These are phyloP conservation scores for Drepanosiphum platanoidis DNA, from an alignment of 2,888 invertebrate species.

Conservation along the genomic window DNA sequence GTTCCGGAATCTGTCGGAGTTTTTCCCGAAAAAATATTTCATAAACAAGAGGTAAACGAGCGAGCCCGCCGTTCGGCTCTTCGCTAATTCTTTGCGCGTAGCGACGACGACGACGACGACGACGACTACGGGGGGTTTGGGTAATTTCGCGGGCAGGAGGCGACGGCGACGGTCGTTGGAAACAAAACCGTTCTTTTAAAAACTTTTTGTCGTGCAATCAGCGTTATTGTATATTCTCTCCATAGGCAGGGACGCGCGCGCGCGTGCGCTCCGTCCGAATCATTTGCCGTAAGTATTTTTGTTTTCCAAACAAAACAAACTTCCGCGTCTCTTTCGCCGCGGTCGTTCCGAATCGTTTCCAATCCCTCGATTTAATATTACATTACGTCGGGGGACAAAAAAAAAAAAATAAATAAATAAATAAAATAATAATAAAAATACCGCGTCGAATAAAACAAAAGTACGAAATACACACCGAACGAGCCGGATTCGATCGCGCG, in stretches of 20 bases:
- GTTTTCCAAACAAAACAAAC: too few relatives aligned
- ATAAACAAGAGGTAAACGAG: slow-evolving; percentile 30
- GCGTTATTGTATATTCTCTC: neutral
- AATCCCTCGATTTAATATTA: neutral
- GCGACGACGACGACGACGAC: too few relatives aligned
- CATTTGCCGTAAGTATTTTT: neutral
- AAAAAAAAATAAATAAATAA: too few relatives aligned
- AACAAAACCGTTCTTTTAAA: neutral
- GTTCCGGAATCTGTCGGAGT: slow-evolving; percentile 74
- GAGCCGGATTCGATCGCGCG: neutral
- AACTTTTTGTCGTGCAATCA: neutral
- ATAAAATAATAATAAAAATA: too few relatives aligned
- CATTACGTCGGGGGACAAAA: too few relatives aligned
- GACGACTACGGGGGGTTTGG: too few relatives aligned
- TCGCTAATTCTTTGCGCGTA: neutral
- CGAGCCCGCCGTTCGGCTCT: neutral
- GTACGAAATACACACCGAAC: too few relatives aligned
- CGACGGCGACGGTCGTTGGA: neutral
- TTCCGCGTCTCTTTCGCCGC: neutral
- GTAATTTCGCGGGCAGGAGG: neutral
- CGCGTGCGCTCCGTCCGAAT: neutral
- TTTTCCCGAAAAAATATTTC: slow-evolving; percentile 69
- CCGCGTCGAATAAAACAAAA: too few relatives aligned
- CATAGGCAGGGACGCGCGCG: neutral
- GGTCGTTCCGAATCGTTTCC: neutral